A percentile compares a stretch with the other conserved stretches of the same genome.
These are phyloP conservation scores for Drosophila conformis DNA, from an alignment of 2,888 invertebrate species.

Conservation along the genomic window DNA sequence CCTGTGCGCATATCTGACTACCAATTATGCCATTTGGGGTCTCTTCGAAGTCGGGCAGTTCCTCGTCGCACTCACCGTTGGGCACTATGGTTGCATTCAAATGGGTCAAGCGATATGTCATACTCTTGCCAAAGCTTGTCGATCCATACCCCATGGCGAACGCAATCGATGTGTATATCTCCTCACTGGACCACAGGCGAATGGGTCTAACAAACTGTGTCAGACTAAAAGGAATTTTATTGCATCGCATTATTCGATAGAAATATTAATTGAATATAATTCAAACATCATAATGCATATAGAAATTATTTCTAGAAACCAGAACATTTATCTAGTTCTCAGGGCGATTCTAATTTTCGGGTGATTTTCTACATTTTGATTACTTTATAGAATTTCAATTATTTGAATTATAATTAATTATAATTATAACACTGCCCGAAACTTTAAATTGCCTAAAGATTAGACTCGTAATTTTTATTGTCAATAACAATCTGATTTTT, in stretches of 20 bases:
- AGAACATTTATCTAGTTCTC: neutral
- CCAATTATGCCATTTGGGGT: slow-evolving; percentile 74
- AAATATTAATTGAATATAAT: neutral
- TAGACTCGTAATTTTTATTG: neutral
- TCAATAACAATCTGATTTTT: neutral
- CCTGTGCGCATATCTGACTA: slow-evolving; percentile 83
- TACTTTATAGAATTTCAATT: too few relatives aligned
- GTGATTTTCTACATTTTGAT: too few relatives aligned
- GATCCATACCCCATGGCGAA: slow-evolving; percentile 89
- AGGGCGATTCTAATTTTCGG: too few relatives aligned
- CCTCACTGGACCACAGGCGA: slow-evolving; percentile 86
- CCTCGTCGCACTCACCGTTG: slow-evolving; percentile 76
- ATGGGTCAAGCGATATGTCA: slow-evolving; percentile 81
- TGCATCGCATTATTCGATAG: neutral
- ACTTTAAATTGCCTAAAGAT: neutral
- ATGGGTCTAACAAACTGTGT: slow-evolving; percentile 86
- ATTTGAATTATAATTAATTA: too few relatives aligned
- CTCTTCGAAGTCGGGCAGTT: slow-evolving; percentile 71
- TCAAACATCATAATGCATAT: neutral
- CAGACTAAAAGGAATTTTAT: slow-evolving; percentile 55
- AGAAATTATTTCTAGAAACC: neutral
- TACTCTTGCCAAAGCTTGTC: slow-evolving; percentile 84
- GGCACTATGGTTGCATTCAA: slow-evolving; percentile 79
- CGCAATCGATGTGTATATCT: slow-evolving; percentile 84
- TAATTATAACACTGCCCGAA: too few relatives aligned